A percentile compares a stretch with the other conserved stretches of the same genome.
These are phyloP conservation scores for Steromphala cineraria DNA, from an alignment of 2,888 invertebrate species.

Conservation along the genomic window DNA sequence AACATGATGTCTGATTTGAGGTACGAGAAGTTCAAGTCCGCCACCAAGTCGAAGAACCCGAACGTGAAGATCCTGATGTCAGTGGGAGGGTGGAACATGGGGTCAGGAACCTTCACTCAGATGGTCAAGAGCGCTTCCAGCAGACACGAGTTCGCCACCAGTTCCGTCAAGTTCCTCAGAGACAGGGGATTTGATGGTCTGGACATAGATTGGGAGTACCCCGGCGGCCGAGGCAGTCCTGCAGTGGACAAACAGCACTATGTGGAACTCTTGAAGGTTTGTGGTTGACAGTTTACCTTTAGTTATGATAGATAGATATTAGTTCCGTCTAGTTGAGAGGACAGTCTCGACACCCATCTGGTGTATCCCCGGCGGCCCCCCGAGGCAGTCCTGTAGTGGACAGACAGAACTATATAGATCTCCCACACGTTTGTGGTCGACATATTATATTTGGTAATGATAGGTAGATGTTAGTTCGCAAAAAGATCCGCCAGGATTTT, in stretches of 20 bases:
- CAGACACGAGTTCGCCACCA: slow-evolving; percentile 58
- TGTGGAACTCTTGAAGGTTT: slow-evolving; percentile 55
- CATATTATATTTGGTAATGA: no score
- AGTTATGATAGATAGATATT: no score
- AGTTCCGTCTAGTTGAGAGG: no score
- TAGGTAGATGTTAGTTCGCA: no score
- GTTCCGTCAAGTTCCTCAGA: slow-evolving; percentile 56
- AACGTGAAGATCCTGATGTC: slow-evolving; percentile 89
- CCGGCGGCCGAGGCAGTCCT: slow-evolving; percentile 75
- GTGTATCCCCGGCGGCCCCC: slow-evolving; percentile 87
- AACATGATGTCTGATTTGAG: slow-evolving; percentile 33
- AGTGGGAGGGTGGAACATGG: slow-evolving; percentile 96
- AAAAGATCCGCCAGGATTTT: no score
- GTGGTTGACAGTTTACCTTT: no score
- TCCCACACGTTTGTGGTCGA: slow-evolving; percentile 50
- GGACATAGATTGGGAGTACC: slow-evolving; percentile 96
- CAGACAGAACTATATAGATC: slow-evolving; percentile 53
- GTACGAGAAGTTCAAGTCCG: slow-evolving; percentile 85
- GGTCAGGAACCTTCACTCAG: slow-evolving; percentile 79
- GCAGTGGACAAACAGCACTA: slow-evolving; percentile 63
- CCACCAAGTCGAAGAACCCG: slow-evolving; percentile 78
- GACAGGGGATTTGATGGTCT: slow-evolving; percentile 85
- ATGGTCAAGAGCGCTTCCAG: slow-evolving; percentile 57
- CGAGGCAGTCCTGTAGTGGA: slow-evolving; percentile 68
- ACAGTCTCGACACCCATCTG: slow-evolving; percentile 89